Base-by-base conservation (phyloP, 2,113 vertebrate genomes). In the Cervus canadensis region DNA sequence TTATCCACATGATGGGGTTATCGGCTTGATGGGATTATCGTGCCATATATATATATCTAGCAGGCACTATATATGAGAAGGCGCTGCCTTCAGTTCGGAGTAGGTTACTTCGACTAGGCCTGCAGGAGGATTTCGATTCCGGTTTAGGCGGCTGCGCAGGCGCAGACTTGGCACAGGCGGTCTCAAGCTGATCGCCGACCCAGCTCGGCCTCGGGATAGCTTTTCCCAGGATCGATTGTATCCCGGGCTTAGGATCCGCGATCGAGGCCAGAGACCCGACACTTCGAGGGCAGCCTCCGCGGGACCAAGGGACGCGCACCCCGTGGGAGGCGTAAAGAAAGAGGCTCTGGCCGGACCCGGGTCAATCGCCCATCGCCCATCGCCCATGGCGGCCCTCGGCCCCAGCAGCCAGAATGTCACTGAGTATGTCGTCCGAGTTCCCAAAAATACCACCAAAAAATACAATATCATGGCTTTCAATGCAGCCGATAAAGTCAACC, bases 381-480 rank as follows among this genome's bases (percentile, higher is more conserved):
- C 33, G 25, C 13, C 89, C 48, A 98, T 98, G 98, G 97, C 98
- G 87, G 85, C 97, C 56, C 57, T 98, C 2, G 99, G 99, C 57
- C 98, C 99, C 93, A 98, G 99, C 98, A 99, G 98, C 97, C 99
- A 99, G 97, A 99, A 99, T 19, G 97, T 98, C 67, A 99, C 99
- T 6, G 99, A 99, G 94, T 99, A 99, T 93, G 99, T 98, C 1
- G 99, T 99, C 33, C 98, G 99, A 50, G 99, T 99, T 11, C 99
- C 99, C 36, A 99, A 99, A 98, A 99, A 99, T 90, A 99, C 99
- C 36, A 99, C 96, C 94, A 99, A 99, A 98, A 99, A 99, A 96
- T 99, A 99, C 97, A 99, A 99, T 79, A 99, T 99, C 90, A 99
- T 99, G 99, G 99, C 99, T 26, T 99, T 99, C 96, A 99, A 99